Evolutionary conservation across 2,113 vertebrate genomes (phyloP), one percentile per base, ranked within the genome.

Genomic region (Acanthisitta chloris): DNA sequence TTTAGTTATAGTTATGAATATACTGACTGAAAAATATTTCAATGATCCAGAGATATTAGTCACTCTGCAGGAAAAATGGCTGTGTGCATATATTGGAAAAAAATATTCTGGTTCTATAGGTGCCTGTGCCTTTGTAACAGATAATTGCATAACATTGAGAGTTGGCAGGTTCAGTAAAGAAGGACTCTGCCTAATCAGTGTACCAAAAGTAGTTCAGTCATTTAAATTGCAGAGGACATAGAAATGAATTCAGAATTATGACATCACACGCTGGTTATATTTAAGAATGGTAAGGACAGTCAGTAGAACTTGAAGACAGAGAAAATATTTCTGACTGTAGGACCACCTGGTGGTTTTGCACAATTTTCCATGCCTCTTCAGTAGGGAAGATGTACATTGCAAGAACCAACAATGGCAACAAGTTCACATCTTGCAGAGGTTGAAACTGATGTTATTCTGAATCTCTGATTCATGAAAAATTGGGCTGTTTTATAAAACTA

Each of bases 1-100:
- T 96, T 81, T 95, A 88, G 95, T 95, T 96, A 94, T 85, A 33
- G 20, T 95, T 96, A 89, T 92, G 95, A 97, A 97, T 96, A 97
- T 94, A 97, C 88, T 73, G 90, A 95, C 93, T 96, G 94, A 96
- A 97, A 97, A 97, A 97, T 96, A 97, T 97, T 96, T 97, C 95
- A 96, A 96, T 97, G 72, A 96, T 96, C 86, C 91, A 84, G 94
- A 90, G 72, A 93, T 97, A 96, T 97, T 97, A 97, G 95, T 96
- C 92, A 93, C 49, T 94, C 86, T 86, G 84, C 62, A 73, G 72
- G 86, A 90, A 95, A 96, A 97, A 77, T 90, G 74, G 2, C 79
- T 96, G 83, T 88, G 69, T 96, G 86, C 54, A 91, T 93, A 86
- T 57, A 79, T 31, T 21, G 81, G 73, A 6, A 8, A 40, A 34